Evolutionary conservation across 1,140 invertebrate species (phyloP).

Genomic region (Drosophila novamexicana): DNA sequence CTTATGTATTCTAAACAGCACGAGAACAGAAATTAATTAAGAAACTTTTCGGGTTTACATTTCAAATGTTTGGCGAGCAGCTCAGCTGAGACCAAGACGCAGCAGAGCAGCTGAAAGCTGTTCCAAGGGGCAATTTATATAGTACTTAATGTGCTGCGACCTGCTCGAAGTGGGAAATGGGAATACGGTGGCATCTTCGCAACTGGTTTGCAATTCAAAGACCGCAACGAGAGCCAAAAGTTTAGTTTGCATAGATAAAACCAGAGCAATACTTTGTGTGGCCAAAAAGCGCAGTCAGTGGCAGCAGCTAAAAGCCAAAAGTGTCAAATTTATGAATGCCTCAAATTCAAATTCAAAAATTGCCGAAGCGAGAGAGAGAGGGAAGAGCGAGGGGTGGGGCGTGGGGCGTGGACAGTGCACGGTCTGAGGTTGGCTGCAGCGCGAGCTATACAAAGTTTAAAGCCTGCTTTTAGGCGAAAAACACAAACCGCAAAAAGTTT

Average conservation of each 20-base stretch:
- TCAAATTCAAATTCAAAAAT: slow-evolving; percentile 61
- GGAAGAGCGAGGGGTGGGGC: no score
- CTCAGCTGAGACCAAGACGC: not conserved
- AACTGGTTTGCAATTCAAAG: slow-evolving; percentile 67
- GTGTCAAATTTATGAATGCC: slow-evolving; percentile 82
- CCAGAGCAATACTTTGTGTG: slow-evolving; percentile 59
- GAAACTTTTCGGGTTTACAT: slow-evolving; percentile 1
- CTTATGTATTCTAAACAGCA: slow-evolving; percentile 2
- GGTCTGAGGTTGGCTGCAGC: slow-evolving; percentile 14
- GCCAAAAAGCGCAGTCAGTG: slow-evolving; percentile 3
- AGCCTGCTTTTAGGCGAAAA: slow-evolving; percentile 72
- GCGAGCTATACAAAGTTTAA: slow-evolving; percentile 64
- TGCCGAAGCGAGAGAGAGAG: slow-evolving; percentile 20
- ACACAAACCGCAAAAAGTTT: slow-evolving; percentile 70
- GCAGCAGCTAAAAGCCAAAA: slow-evolving; percentile 57
- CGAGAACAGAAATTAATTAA: slow-evolving; percentile 17
- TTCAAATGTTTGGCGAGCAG: not conserved
- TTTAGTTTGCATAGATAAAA: slow-evolving; percentile 79
- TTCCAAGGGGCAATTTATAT: slow-evolving; percentile 3
- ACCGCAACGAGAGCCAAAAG: slow-evolving; percentile 64
- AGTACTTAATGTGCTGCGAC: not conserved
- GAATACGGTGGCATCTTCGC: not conserved
- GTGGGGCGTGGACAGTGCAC: no score
- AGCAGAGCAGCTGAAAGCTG: slow-evolving; percentile 3
- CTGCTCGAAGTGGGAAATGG: not conserved